These are phyloP conservation scores for Drosophila chauvacae DNA, from an alignment of 1,140 invertebrate species.

Conservation along the genomic window DNA sequence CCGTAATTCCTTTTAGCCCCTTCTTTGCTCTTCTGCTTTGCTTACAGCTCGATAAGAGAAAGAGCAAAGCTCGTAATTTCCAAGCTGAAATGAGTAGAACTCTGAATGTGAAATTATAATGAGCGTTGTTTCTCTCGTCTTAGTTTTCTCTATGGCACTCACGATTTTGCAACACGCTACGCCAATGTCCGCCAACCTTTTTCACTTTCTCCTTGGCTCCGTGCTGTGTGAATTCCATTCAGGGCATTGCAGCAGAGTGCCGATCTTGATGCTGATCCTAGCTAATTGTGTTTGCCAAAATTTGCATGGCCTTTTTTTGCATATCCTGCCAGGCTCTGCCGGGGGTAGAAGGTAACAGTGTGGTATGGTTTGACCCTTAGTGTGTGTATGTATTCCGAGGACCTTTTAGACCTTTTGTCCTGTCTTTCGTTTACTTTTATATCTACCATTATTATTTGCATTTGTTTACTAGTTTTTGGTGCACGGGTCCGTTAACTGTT, in stretches of 20 bases:
- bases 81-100: slow-evolving; percentile 59
- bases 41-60: slow-evolving; percentile 54
- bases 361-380: slow-evolving; percentile 5
- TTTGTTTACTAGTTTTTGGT: slow-evolving; percentile 15
- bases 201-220: slow-evolving; percentile 41
- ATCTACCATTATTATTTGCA: slow-evolving; percentile 17
- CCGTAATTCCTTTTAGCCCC: slow-evolving; percentile 10
- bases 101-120: slow-evolving; percentile 69
- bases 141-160: slow-evolving; percentile 6
- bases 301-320: slow-evolving; percentile 68
- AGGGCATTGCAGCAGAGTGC: slow-evolving; percentile 11
- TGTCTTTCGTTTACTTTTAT: not conserved
- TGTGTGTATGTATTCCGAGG: not conserved
- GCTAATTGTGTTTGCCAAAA: slow-evolving; percentile 63
- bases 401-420: slow-evolving; percentile 9
- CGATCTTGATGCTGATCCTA: slow-evolving; percentile 51
- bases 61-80: slow-evolving; percentile 59
- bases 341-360: slow-evolving; percentile 26
- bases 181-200: slow-evolving; percentile 12
- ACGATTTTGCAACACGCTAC: slow-evolving; percentile 36
- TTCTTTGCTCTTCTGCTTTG: slow-evolving; percentile 14
- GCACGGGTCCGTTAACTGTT: not conserved
- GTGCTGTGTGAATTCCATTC: slow-evolving; percentile 39
- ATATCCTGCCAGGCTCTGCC: slow-evolving; percentile 37
- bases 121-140: slow-evolving; percentile 35